A percentile compares a stretch with the other conserved stretches of the same genome.
phyloP scores from a whole-genome alignment of 2,113 vertebrate species.

The Lichenostomus cassidix region DNA sequence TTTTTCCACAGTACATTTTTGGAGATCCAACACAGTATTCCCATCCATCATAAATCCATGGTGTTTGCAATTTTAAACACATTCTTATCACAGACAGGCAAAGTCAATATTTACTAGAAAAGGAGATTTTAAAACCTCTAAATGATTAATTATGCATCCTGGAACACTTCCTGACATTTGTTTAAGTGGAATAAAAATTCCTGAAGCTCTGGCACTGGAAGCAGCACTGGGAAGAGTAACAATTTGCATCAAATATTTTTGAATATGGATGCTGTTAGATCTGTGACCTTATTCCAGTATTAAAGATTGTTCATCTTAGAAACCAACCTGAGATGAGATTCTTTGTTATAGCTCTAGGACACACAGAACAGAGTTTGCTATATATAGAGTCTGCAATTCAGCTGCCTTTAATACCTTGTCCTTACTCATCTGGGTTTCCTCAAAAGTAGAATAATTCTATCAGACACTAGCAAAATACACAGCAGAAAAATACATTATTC shows the following conservation, averaged over 20 bases:
- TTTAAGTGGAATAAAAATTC: slow-evolving; percentile 7
- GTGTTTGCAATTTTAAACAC: background rate
- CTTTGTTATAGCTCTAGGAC: background rate
- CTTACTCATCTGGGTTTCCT: background rate
- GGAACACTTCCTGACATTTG: background rate
- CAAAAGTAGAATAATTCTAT: background rate
- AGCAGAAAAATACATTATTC: background rate
- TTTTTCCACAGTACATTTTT: background rate
- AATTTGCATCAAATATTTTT: background rate
- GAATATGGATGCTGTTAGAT: slow-evolving; percentile 6
- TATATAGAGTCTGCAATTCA: background rate
- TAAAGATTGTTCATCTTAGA: background rate
- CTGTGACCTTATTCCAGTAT: background rate
- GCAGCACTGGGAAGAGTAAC: background rate
- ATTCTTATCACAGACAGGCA: background rate
- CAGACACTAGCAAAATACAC: background rate
- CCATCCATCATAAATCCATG: background rate
- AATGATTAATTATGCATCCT: slow-evolving; percentile 24
- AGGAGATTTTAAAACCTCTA: background rate
- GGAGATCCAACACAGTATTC: background rate
- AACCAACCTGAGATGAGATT: background rate
- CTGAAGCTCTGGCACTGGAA: background rate
- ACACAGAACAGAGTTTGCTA: background rate
- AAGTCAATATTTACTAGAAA: slow-evolving; percentile 37
- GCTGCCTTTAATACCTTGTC: background rate